Base-by-base conservation (phyloP, 2,113 vertebrate species). In the Ursus arctos region DNA sequence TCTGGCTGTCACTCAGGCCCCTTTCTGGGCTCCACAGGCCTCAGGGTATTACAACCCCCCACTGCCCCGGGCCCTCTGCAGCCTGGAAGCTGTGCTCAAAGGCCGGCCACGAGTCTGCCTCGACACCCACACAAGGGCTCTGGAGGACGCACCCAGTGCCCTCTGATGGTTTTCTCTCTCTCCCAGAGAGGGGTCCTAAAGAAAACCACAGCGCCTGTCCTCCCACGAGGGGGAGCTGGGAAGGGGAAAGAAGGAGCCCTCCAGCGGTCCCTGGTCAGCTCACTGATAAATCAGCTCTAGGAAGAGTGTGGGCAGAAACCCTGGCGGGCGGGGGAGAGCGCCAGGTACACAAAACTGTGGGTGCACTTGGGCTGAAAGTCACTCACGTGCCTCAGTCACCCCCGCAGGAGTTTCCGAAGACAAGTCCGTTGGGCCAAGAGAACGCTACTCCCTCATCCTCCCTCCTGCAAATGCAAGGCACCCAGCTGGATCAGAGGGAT, bases 1-100 rank as follows among this genome's bases (percentile, higher is more conserved):
- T 16, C 84, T 74, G 84, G 89, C 83, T 97, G 87, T 94, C 95
- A 96, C 90, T 96, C 94, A 91, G 77, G 61, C n/a, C 72, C 96
- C 76, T 96, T 53, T 67, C 84, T 94, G 82, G 79, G 88, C 49
- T 86, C 65, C 81, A 47, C 72, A 79, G 76, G 88, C 83, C 61
- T 79, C 55, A 11, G 93, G 87, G 80, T 77, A 72, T 57, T 55
- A 43, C 59, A 33, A 31, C 40, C 18, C 43, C 65, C 76, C 14
- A 67, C 13, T 71, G 43, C 79, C 83, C 88, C 18, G 31, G 87
- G 51, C 69, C 80, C 63, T 71, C 94, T 53, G 51, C 55, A 96
- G 53, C 72, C 71, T 40, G 2, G 0, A 87, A 57, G 26, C 36
- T 14, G 4, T 2, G 0, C 67, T 79, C 43, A 55, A 53, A 91